Percentiles rank a stretch among this genome's conserved stretches.
Evolutionary conservation across 1,140 invertebrate genomes (phyloP).

Genomic region (Batillaria attramentaria): DNA sequence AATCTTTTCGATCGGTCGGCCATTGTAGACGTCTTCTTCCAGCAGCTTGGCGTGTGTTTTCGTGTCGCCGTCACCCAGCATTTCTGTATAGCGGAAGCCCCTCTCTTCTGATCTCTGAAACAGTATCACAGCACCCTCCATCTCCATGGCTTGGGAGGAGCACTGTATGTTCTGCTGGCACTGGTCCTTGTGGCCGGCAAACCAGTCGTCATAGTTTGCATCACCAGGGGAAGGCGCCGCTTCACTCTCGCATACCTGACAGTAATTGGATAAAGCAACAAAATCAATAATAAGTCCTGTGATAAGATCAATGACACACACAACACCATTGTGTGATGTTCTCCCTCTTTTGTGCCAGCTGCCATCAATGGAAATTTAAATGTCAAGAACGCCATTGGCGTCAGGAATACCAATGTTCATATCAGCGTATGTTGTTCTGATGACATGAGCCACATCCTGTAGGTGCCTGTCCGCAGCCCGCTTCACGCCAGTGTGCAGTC

Average conservation of each 20-base stretch:
- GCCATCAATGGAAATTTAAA: neutral
- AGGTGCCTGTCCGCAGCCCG: neutral
- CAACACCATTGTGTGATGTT: neutral
- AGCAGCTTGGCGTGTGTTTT: neutral
- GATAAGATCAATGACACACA: neutral
- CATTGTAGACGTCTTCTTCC: neutral
- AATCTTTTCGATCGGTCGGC: neutral
- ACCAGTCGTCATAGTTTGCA: neutral
- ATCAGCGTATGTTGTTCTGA: neutral
- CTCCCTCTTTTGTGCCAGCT: neutral
- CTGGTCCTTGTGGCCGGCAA: neutral
- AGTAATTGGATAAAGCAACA: neutral
- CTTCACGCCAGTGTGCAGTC: neutral
- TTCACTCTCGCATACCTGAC: neutral
- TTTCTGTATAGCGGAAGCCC: neutral
- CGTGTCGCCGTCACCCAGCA: slow-evolving; percentile 20
- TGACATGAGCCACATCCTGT: neutral
- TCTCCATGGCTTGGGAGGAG: slow-evolving; percentile 14
- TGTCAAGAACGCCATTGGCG: neutral
- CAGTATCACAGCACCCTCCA: neutral
- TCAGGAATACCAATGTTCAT: neutral
- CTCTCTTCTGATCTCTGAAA: neutral
- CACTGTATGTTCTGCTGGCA: slow-evolving; percentile 4
- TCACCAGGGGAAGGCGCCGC: neutral
- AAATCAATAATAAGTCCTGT: neutral